phyloP scores from a whole-genome alignment of 2,113 vertebrate genomes.

The Zosterops lateralis region DNA sequence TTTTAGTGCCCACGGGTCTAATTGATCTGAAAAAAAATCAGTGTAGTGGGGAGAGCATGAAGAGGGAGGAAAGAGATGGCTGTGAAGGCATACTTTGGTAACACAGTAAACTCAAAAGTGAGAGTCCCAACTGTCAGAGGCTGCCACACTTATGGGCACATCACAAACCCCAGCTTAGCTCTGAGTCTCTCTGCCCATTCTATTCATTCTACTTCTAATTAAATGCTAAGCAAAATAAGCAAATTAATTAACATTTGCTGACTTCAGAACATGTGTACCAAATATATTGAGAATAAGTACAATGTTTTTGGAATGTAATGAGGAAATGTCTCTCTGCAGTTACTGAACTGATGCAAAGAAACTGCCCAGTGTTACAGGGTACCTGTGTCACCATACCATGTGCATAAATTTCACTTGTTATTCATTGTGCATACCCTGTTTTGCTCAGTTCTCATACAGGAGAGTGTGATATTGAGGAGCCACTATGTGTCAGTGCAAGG shows the following conservation, averaged over 20 bases:
- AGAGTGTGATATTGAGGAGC: constrained; percentile 70
- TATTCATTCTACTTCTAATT: not conserved
- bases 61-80: not conserved
- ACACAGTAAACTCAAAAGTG: not conserved
- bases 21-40: not conserved
- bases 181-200: not conserved
- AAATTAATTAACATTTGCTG: constrained; percentile 24
- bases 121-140: not conserved
- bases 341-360: not conserved
- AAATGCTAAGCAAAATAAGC: constrained; percentile 22
- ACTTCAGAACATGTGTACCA: not conserved
- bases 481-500: constrained; percentile 76
- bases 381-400: constrained; percentile 6
- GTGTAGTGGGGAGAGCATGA: not conserved
- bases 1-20: not conserved
- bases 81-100: not conserved
- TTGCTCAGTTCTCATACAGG: constrained; percentile 60
- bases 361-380: not conserved
- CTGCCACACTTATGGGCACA: not conserved
- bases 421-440: constrained; percentile 54
- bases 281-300: not conserved
- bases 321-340: not conserved
- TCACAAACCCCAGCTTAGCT: not conserved
- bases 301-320: not conserved
- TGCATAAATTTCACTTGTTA: constrained; percentile 55